Percentiles rank a stretch among this genome's conserved stretches.
Evolutionary conservation across 2,888 invertebrate species (phyloP).

Genomic region (Microctonus aethiopoides): DNA sequence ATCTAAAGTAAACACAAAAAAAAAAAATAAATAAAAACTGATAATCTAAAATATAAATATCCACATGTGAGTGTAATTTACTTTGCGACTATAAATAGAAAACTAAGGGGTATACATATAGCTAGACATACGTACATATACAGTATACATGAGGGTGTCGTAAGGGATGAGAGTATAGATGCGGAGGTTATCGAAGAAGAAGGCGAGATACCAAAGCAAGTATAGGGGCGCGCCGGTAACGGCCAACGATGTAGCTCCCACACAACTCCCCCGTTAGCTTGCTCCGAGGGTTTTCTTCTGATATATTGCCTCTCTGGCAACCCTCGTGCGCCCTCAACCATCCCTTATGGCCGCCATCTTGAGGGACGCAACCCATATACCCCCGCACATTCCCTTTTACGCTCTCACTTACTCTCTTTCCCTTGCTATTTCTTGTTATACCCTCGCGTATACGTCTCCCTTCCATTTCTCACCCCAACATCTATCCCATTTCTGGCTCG

Average conservation of each 20-base stretch:
- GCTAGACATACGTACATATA: not conserved
- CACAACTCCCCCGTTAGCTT: constrained; percentile 31
- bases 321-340: constrained; percentile 64
- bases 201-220: constrained; percentile 1
- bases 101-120: not conserved
- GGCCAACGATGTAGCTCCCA: constrained; percentile 33
- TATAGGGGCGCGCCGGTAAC: constrained; percentile 35
- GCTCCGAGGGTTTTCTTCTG: constrained; percentile 50
- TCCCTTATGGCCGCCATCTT: constrained; percentile 67
- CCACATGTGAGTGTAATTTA: too few species aligned
- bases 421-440: too few species aligned
- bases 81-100: not conserved
- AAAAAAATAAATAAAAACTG: too few species aligned
- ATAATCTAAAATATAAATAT: too few species aligned
- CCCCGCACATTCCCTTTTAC: constrained; percentile 32
- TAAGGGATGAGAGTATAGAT: constrained; percentile 5
- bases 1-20: too few species aligned
- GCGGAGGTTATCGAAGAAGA: constrained; percentile 21
- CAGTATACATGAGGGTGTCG: too few species aligned
- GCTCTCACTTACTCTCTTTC: constrained; percentile 5
- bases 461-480: constrained; percentile 17
- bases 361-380: constrained; percentile 59
- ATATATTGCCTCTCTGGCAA: constrained; percentile 64
- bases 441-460: too few species aligned
- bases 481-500: constrained; percentile 44